Percentiles rank a stretch among this genome's conserved stretches.
Conservation (phyloP, 1,140 invertebrate species). For the Sinella curviseta region DNA sequence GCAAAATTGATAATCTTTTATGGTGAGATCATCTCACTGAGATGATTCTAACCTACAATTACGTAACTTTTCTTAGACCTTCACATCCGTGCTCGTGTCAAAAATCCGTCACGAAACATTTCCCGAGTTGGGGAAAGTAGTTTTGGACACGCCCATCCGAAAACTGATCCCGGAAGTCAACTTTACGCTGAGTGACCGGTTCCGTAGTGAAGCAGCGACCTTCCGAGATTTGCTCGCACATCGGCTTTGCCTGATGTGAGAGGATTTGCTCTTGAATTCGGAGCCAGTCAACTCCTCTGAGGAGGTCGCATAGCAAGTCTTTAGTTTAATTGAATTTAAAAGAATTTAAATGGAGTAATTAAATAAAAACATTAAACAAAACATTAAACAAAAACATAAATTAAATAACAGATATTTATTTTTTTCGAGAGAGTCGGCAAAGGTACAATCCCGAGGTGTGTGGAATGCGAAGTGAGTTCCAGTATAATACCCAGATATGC, state of each 20-base stretch:
- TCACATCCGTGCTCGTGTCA: slow-evolving; percentile 8
- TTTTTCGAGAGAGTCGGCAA: neutral
- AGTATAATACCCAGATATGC: neutral
- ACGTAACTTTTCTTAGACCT: slow-evolving; percentile 29
- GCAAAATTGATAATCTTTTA: too few relatives aligned
- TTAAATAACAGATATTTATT: neutral
- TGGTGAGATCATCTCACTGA: too few relatives aligned
- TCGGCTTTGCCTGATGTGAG: slow-evolving; percentile 13
- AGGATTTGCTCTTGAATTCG: neutral
- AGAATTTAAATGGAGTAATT: neutral
- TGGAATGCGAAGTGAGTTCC: neutral
- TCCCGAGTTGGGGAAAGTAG: slow-evolving; percentile 26
- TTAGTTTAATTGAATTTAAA: neutral
- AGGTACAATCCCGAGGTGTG: neutral
- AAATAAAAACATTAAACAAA: too few relatives aligned
- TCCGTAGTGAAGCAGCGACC: slow-evolving; percentile 15
- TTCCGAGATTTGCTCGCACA: slow-evolving; percentile 33
- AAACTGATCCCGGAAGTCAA: slow-evolving; percentile 4
- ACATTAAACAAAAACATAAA: too few relatives aligned
- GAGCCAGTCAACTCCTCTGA: neutral
- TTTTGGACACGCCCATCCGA: slow-evolving; percentile 30
- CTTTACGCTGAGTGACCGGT: slow-evolving; percentile 24
- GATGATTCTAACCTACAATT: too few relatives aligned
- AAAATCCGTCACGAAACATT: slow-evolving; percentile 17
- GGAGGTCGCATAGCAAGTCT: slow-evolving; percentile 28